A percentile compares a stretch with the other conserved stretches of the same genome.
Conservation (phyloP, 2,888 invertebrate genomes). For the Epirrhoe alternata region DNA sequence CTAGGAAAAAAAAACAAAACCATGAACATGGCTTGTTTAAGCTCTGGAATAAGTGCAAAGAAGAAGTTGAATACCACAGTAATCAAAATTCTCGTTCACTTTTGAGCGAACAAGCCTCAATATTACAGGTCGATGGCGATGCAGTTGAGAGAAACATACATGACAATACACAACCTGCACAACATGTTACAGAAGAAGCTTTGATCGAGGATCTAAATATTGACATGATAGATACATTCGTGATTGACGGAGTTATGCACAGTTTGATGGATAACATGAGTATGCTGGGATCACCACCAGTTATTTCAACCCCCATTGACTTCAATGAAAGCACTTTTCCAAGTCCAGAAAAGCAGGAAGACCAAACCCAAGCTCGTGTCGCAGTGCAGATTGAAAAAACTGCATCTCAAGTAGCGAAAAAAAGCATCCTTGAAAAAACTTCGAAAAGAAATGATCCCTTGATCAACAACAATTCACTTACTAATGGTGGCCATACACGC, state of each 20-base stretch:
- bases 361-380: neutral
- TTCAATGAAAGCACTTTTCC: slow-evolving; percentile 7
- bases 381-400: neutral
- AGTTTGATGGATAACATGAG: no score
- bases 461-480: neutral
- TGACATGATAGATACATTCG: slow-evolving; percentile 8
- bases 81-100: slow-evolving; percentile 11
- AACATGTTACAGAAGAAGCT: slow-evolving; percentile 9
- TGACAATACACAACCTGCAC: no score
- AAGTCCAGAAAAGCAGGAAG: slow-evolving; percentile 7
- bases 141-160: no score
- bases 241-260: neutral
- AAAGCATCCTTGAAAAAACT: slow-evolving; percentile 1
- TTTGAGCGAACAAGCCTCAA: slow-evolving; percentile 8
- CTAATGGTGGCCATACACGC: no score
- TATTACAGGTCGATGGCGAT: slow-evolving; percentile 1
- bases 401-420: neutral
- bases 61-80: slow-evolving; percentile 11
- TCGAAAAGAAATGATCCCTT: slow-evolving; percentile 1
- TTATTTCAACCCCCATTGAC: neutral
- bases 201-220: slow-evolving; percentile 12
- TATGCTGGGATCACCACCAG: no score
- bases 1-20: slow-evolving; percentile 10
- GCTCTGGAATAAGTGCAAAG: slow-evolving; percentile 11
- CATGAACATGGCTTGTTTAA: slow-evolving; percentile 12